Evolutionary conservation across 2,888 invertebrate genomes (phyloP), one percentile per base, ranked within the genome.

Genomic region (Desoria tigrina): DNA sequence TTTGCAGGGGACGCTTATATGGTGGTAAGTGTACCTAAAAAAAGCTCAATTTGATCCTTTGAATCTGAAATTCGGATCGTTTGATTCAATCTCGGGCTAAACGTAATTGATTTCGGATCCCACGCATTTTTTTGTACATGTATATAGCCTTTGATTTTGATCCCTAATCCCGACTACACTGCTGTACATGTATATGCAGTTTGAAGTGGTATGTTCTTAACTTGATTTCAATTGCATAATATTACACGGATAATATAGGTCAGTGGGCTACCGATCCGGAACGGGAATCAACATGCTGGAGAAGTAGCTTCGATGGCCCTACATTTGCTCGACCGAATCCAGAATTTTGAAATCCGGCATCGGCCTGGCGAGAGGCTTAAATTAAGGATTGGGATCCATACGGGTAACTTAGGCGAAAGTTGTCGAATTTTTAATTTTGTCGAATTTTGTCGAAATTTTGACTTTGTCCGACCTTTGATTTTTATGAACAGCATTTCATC

Each of bases 271-370:
- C 90, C 90, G 0, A 84, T 90, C 57, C 81, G 88, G 56, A 90
- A 88, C 78, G 86, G 88, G 0, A 86, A 88, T 59, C 81, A 86
- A 2, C 90, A 91, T 78, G 90, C 88, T 0, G 88, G 88, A 0
- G 90, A 90, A 79, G 88, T 91, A 28, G 90, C 90, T 0, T 89
- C 90, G 0, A 83, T 91, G 80, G 89, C 90, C 0, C 80, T 91
- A 1, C 89, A 90, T 77, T 82, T 90, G 23, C 80, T 90, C 39
- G 86, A 88, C 55, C 85, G 86, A 27, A 88, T 90, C 4, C 84
- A 86, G 27, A 86, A 85, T 78, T 86, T 90, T 69, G 84, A 86
- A 73, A 86, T 89, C 55, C 83, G 86, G 54, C 88, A 90, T 75
- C 82, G 86, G 76, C 86, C 87, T 0, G 85, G 86, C 0, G 87